phyloP scores from a whole-genome alignment of 2,888 invertebrate genomes.

The Xanthorhoe spadicearia region DNA sequence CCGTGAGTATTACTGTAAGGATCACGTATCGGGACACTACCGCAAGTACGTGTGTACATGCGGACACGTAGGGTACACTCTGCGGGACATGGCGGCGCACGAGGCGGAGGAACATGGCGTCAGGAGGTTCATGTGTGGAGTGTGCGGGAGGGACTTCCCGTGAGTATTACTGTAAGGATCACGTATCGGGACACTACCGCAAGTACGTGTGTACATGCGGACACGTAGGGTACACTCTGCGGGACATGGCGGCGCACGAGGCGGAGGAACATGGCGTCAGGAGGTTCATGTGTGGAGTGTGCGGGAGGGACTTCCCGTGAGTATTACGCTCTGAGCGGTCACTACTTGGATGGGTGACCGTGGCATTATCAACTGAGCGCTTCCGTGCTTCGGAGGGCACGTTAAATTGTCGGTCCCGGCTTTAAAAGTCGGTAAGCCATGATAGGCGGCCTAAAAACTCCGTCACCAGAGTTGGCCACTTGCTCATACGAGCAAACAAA shows the following conservation, averaged over 20 bases:
- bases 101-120: constrained; percentile 30
- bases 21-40: constrained; percentile 24
- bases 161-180: constrained; percentile 29
- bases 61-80: constrained; percentile 9
- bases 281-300: constrained; percentile 25
- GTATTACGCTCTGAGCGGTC: too few relatives aligned
- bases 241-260: constrained; percentile 32
- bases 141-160: constrained; percentile 23
- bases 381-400: too few relatives aligned
- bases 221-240: constrained; percentile 10
- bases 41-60: constrained; percentile 26
- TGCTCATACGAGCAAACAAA: too few relatives aligned
- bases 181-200: constrained; percentile 20
- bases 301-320: constrained; percentile 24
- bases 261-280: constrained; percentile 25
- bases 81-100: constrained; percentile 29
- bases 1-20: constrained; percentile 28
- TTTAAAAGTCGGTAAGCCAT: too few relatives aligned
- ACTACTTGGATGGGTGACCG: too few relatives aligned
- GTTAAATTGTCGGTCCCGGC: too few relatives aligned
- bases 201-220: constrained; percentile 27
- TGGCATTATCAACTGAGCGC: too few relatives aligned
- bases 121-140: constrained; percentile 22
- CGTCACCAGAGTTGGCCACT: too few relatives aligned
- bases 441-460: too few relatives aligned